Evolutionary conservation across 1,140 invertebrate species (phyloP), one percentile per base, ranked within the genome.

Genomic region (Akabosia matsudoensis): DNA sequence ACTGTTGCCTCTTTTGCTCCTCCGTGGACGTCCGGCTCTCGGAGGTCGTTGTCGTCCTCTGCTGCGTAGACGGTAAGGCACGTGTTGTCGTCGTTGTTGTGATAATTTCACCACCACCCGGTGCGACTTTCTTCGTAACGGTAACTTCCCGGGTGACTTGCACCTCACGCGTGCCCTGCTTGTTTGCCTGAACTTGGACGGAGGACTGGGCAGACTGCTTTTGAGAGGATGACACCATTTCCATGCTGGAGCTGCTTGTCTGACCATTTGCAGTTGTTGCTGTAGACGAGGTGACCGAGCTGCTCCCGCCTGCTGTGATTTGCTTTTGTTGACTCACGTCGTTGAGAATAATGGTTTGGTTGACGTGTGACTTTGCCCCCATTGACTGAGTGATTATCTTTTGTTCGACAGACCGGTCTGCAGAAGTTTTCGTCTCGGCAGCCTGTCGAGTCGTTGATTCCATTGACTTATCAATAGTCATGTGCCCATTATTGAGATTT

Each of bases 141-240:
- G 78, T 81, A 10, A 81, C 80, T 31, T 81, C 80, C 37, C 80
- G 31, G 0, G 78, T 78, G 13, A 81, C 80, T 33, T 79, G 37
- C 2, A 81, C 78, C 51, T 81, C 80, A 16, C 61, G 67, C 7
- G 80, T 74, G 10, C 76, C 78, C 0, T 34, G 45, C 37, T 78
- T 67, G 67, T 79, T 81, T 0, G 78, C 80, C n/a, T 51, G 70
- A 7, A 72, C 33, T 72, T 72, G 70, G 7, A 51, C n/a, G 1
- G 70, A 72, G n/a, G 33, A 22, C 33, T 13, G n/a, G 3, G 13
- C 16, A 26, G 33, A 37, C 3, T 13, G 30, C 24, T 72, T 34
- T 24, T 72, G 70, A 13, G 54, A 7, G 2, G 33, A 3, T 2
- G 70, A 72, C n/a, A 51, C 24, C 22, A 72, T 34, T 22, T 72